Base-by-base conservation (phyloP, 2,797 vertebrate genomes). In the Enteromius thamalakanensis region DNA sequence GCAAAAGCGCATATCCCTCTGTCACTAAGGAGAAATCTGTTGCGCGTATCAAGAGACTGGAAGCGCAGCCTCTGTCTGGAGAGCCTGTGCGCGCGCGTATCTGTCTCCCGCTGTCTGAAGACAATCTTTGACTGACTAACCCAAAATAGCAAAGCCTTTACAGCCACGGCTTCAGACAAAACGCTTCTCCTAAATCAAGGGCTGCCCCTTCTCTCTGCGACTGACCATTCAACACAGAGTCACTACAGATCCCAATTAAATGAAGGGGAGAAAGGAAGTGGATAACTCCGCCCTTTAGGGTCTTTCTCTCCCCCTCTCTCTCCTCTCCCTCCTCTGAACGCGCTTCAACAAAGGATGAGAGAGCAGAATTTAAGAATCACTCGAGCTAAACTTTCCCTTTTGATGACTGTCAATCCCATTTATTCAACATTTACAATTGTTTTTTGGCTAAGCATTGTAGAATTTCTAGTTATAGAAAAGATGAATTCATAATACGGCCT, bases 111-210 rank as follows among this genome's bases (percentile, higher is more conserved):
- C 85, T 85, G 89, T 94, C 86, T 92, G 91, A 89, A 91, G 85
- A 49, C 86, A 90, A 89, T 92, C 72, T 86, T 94, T 89, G 93
- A 92, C 93, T 93, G 80, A 91, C 88, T 93, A 80, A 90, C 92
- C 92, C 87, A 82, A 89, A 92, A 92, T 89, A 90, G 93, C 94
- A 89, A 94, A 88, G 94, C 93, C 94, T 90, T 93, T 92, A 86
- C 91, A 91, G 91, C 93, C 53, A 87, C 93, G 92, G 93, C 94
- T 94, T 88, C 94, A 95, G 93, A 95, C 95, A 96, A 95, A 97
- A 95, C 92, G 92, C 90, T 86, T 75, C 67, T 91, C 95, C 94
- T 92, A 94, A 96, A 92, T 91, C 94, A 92, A 92, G 95, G 91
- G 94, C 93, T 89, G 92, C 94, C 93, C 89, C 88, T 84, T 93